Evolutionary conservation across 2,113 vertebrate species (phyloP).

Genomic region (Calidris pygmaea): DNA sequence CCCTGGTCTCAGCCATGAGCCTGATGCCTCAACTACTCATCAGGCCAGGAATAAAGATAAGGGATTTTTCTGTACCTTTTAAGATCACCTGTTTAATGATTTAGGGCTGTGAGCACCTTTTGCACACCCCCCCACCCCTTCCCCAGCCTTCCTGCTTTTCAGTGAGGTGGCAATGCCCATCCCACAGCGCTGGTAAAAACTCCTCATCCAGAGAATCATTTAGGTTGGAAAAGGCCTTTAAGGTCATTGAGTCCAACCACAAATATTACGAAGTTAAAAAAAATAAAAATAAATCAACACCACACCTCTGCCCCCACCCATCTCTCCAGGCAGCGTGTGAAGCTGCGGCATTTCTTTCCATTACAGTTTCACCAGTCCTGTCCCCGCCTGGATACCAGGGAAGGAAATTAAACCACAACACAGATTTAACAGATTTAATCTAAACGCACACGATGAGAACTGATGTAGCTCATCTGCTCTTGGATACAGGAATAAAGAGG

Average conservation of each 20-base stretch:
- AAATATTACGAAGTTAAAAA: accelerated
- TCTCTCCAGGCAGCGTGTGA: accelerated
- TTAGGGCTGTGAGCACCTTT: neutral
- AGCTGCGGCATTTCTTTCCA: neutral
- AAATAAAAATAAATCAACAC: no score
- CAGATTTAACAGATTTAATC: slow-evolving; percentile 46
- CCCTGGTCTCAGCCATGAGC: accelerated
- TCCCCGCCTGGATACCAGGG: no score
- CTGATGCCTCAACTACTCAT: neutral
- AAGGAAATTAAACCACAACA: slow-evolving; percentile 47
- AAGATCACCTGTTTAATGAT: neutral
- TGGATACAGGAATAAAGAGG: neutral
- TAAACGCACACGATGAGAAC: neutral
- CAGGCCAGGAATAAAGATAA: neutral
- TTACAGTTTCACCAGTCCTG: no score
- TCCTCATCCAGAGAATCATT: neutral
- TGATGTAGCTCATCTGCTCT: neutral
- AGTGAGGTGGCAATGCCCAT: accelerated
- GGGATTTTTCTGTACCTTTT: accelerated
- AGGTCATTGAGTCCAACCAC: neutral
- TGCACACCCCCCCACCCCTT: no score
- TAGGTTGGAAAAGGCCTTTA: neutral
- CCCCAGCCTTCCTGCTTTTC: neutral
- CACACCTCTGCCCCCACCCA: no score
- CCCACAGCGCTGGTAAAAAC: neutral